Percentiles rank a stretch among this genome's conserved stretches.
Evolutionary conservation across 2,797 vertebrate species (phyloP).

Genomic region (Pangasius djambal): DNA sequence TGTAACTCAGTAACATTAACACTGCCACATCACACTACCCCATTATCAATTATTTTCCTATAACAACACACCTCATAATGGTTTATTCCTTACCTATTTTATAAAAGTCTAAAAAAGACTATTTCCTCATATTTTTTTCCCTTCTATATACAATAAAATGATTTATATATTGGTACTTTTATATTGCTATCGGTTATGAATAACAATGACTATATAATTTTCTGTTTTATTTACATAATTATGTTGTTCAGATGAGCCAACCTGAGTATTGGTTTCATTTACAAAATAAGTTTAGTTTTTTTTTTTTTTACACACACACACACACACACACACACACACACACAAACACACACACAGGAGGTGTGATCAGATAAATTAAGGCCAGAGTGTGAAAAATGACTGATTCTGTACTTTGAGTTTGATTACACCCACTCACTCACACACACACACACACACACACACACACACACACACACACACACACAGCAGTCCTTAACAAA

Average conservation of each 20-base stretch:
- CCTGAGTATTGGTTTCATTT: not conserved
- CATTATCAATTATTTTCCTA: too few relatives aligned
- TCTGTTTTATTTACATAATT: not conserved
- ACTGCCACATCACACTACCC: not conserved
- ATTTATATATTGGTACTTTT: not conserved
- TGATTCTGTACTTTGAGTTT: conserved; percentile 40
- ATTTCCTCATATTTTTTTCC: not conserved
- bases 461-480: conserved; percentile 24
- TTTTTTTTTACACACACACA: not conserved
- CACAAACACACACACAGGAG: conserved; percentile 16
- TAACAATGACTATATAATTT: not conserved
- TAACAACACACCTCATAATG: too few relatives aligned
- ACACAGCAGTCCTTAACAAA: not conserved
- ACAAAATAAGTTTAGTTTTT: not conserved
- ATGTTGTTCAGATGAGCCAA: not conserved
- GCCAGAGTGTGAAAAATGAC: conserved; percentile 47
- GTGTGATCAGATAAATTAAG: conserved; percentile 45
- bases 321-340: conserved; percentile 33
- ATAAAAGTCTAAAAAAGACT: too few relatives aligned
- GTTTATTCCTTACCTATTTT: too few relatives aligned
- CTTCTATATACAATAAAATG: not conserved
- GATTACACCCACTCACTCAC: conserved; percentile 45
- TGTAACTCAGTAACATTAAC: too few relatives aligned
- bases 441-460: conserved; percentile 16
- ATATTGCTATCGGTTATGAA: not conserved